Evolutionary conservation across 2,797 vertebrate genomes (phyloP).

Genomic region (Triplophysa yarkandensis): DNA sequence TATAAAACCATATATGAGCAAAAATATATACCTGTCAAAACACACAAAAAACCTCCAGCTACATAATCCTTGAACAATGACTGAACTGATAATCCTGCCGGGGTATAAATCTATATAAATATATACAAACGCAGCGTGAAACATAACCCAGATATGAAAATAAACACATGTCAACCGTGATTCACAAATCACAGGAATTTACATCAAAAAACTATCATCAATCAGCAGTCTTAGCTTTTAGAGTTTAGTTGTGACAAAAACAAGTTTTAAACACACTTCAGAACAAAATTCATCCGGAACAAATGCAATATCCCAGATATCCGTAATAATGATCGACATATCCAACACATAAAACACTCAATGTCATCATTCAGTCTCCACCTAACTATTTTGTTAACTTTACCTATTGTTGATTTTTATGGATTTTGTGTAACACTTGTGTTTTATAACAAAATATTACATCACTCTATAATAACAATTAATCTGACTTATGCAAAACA

Average conservation of each 20-base stretch:
- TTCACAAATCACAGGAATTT: conserved; percentile 1
- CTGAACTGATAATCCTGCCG: conserved; percentile 1
- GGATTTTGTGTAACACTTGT: neutral
- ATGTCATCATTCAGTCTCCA: too few species aligned
- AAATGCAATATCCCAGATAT: too few species aligned
- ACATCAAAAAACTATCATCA: conserved; percentile 1
- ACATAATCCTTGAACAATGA: conserved; percentile 7
- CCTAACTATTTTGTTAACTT: neutral
- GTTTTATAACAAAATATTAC: neutral
- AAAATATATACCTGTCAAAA: neutral
- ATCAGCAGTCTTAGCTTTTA: neutral
- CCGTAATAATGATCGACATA: neutral
- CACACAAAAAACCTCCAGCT: neutral
- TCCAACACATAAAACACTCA: neutral
- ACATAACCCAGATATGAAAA: neutral
- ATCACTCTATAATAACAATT: neutral
- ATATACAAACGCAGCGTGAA: neutral
- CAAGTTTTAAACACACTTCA: too few species aligned
- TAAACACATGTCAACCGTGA: conserved; percentile 1
- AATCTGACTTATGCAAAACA: neutral
- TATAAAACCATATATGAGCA: conserved; percentile 15
- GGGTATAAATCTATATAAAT: conserved; percentile 14
- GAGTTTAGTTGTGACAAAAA: neutral
- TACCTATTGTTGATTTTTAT: neutral
- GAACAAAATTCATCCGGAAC: too few species aligned